These are phyloP conservation scores for Rana temporaria DNA, from an alignment of 2,113 vertebrate species.

Conservation along the genomic window DNA sequence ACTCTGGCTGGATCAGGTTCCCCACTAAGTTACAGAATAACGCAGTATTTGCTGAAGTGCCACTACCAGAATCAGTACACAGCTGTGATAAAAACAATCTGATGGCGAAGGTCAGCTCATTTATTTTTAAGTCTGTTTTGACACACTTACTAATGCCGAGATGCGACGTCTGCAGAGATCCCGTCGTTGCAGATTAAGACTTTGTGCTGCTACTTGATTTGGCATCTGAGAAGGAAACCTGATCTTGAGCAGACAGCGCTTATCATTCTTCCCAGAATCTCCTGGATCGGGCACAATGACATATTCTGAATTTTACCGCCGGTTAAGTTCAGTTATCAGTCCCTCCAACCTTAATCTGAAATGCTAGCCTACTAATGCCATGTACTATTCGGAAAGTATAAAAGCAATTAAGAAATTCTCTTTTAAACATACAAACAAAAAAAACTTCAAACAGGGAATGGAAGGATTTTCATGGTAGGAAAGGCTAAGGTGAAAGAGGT, in stretches of 20 bases:
- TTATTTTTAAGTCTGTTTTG: not conserved
- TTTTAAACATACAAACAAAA: too few species aligned
- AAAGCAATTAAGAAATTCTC: too few species aligned
- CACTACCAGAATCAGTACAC: too few species aligned
- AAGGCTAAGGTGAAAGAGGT: too few species aligned
- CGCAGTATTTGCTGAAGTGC: too few species aligned
- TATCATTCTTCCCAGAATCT: not conserved
- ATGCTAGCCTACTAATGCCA: too few species aligned
- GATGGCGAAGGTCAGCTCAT: not conserved
- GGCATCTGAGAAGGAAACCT: conserved; percentile 28
- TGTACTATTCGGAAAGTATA: not conserved
- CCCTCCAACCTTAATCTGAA: not conserved
- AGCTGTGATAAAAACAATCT: not conserved
- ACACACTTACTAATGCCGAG: not conserved
- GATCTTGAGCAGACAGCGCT: not conserved
- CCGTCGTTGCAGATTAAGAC: not conserved
- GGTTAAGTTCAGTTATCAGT: not conserved
- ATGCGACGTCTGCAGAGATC: not conserved
- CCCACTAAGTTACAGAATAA: too few species aligned
- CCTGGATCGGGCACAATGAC: conserved; percentile 20
- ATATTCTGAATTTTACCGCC: not conserved
- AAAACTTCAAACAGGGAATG: too few species aligned
- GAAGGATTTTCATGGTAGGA: too few species aligned
- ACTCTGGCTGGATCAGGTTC: too few species aligned
- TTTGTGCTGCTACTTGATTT: conserved; percentile 3